Conservation (phyloP, 2,113 vertebrate species). For the Cynocephalus volans region DNA sequence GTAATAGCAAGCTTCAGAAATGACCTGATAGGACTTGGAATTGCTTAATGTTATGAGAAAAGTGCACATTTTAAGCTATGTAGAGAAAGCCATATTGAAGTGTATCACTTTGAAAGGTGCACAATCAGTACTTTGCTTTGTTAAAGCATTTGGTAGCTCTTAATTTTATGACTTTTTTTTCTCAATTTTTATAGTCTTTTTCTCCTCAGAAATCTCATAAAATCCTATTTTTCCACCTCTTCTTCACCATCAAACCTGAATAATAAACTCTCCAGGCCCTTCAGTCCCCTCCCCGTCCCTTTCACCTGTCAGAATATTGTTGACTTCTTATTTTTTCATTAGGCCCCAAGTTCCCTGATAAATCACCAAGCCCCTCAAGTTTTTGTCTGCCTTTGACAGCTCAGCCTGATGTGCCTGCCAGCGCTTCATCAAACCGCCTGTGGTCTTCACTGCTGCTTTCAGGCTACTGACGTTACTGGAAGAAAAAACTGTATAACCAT, state of each 20-base stretch:
- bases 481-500: background rate
- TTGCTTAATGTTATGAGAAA: constrained; percentile 54
- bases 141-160: constrained; percentile 50
- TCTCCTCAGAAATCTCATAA: background rate
- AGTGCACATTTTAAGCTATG: constrained; percentile 49
- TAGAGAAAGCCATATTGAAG: constrained; percentile 42
- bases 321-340: background rate
- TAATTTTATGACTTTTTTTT: background rate
- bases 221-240: background rate
- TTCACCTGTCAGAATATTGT: background rate
- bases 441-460: background rate
- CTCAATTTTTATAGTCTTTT: constrained; percentile 37
- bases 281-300: background rate
- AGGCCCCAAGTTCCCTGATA: background rate
- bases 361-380: background rate
- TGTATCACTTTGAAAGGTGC: constrained; percentile 64
- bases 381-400: background rate
- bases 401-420: background rate
- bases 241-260: background rate
- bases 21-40: background rate
- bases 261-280: background rate
- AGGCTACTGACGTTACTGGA: background rate
- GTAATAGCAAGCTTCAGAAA: constrained; percentile 34
- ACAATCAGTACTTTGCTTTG: constrained; percentile 66
- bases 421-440: background rate